Evolutionary conservation across 1,140 invertebrate genomes (phyloP).

Genomic region (Probaryconus sp.): DNA sequence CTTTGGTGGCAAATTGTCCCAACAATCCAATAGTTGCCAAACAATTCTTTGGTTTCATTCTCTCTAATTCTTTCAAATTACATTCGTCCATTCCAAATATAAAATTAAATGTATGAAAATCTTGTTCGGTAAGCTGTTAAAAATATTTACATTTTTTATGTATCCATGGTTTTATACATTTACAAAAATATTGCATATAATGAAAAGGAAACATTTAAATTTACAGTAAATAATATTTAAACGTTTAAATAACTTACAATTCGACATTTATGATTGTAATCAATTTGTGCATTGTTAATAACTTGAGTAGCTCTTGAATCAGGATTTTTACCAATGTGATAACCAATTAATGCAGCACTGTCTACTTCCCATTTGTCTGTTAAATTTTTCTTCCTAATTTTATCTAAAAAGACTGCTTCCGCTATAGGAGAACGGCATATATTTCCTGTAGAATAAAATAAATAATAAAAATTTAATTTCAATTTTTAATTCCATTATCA

Average conservation of each 20-base stretch:
- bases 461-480: constrained; percentile 28
- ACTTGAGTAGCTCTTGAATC: constrained; percentile 86
- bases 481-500: constrained; percentile 5
- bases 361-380: constrained; percentile 88
- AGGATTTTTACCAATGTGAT: constrained; percentile 90
- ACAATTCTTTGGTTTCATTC: constrained; percentile 80
- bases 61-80: constrained; percentile 86
- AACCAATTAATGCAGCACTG: constrained; percentile 90
- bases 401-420: constrained; percentile 91
- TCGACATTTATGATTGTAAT: constrained; percentile 87
- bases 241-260: constrained; percentile 78
- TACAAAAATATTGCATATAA: background rate
- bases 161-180: too few relatives aligned
- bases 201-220: background rate
- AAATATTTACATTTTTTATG: constrained; percentile 13
- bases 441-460: constrained; percentile 83
- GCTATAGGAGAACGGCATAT: constrained; percentile 97
- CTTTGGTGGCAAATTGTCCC: constrained; percentile 89
- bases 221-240: background rate
- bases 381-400: constrained; percentile 81
- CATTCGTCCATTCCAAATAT: constrained; percentile 96
- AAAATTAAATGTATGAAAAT: constrained; percentile 89
- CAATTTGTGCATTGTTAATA: constrained; percentile 84
- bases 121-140: constrained; percentile 81
- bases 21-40: constrained; percentile 87